phyloP scores from a whole-genome alignment of 1,140 invertebrate genomes.

The Calycopis cecrops region DNA sequence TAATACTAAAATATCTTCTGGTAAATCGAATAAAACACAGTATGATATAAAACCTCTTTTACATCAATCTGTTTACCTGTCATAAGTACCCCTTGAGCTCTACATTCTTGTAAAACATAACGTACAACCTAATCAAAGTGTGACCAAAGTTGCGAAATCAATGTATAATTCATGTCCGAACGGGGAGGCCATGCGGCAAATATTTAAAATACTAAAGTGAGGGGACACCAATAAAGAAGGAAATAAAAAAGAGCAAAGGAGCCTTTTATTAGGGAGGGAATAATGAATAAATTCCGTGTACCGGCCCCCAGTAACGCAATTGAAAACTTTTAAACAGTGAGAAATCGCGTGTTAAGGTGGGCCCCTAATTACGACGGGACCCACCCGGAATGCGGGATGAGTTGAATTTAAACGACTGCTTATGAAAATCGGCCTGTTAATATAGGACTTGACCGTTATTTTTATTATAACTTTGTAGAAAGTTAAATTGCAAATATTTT shows the following conservation, averaged over 20 bases:
- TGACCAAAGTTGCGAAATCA: slow-evolving; percentile 49
- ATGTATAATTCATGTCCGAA: slow-evolving; percentile 68
- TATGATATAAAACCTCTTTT: too few species aligned
- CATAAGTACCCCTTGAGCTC: neutral
- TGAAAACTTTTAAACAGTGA: slow-evolving; percentile 74
- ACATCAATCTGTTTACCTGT: neutral
- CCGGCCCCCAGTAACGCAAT: slow-evolving; percentile 65
- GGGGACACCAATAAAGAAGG: slow-evolving; percentile 36
- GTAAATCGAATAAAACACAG: too few species aligned
- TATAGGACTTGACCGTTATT: slow-evolving; percentile 33
- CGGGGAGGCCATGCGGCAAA: slow-evolving; percentile 60
- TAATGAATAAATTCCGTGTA: slow-evolving; percentile 72
- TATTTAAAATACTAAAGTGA: slow-evolving; percentile 63
- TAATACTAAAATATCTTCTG: too few species aligned
- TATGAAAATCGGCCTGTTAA: slow-evolving; percentile 64
- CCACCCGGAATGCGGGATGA: slow-evolving; percentile 61
- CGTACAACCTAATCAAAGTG: neutral
- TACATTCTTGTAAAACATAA: neutral
- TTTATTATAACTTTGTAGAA: slow-evolving; percentile 4
- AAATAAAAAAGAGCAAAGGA: slow-evolving; percentile 59
- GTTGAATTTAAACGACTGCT: slow-evolving; percentile 59
- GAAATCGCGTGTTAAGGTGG: slow-evolving; percentile 73
- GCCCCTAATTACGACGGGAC: slow-evolving; percentile 59
- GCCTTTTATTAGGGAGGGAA: slow-evolving; percentile 59
- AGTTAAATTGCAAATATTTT: neutral